Conservation (phyloP, 1,140 invertebrate genomes). For the Rhopalosiphum maidis region DNA sequence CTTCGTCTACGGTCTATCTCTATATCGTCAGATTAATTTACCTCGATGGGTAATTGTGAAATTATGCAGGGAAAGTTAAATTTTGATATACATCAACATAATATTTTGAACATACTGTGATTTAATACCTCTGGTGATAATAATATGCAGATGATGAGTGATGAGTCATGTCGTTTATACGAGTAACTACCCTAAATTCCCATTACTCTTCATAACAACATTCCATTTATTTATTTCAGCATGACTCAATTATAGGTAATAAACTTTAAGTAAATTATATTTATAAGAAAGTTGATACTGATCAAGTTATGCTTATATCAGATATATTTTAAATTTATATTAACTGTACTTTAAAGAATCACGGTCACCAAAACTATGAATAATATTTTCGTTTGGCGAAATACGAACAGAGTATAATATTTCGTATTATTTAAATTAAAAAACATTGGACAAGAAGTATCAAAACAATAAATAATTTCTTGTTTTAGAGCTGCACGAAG, state of each 20-base stretch:
- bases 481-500: too few relatives aligned
- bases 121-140: not conserved
- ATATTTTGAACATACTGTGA: not conserved
- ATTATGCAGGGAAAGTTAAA: not conserved
- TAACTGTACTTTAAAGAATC: too few relatives aligned
- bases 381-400: too few relatives aligned
- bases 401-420: too few relatives aligned
- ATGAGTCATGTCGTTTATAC: not conserved
- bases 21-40: not conserved
- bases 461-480: too few relatives aligned
- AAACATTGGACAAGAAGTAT: too few relatives aligned
- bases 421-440: too few relatives aligned
- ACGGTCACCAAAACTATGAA: too few relatives aligned
- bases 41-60: not conserved
- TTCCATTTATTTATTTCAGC: not conserved
- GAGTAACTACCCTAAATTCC: not conserved
- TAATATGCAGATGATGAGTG: not conserved
- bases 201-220: not conserved
- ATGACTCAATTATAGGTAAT: not conserved
- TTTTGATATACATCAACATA: not conserved
- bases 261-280: not conserved
- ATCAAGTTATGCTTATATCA: too few relatives aligned
- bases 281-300: not conserved
- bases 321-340: too few relatives aligned
- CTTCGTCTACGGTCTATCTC: too few relatives aligned